Evolutionary conservation across 2,888 invertebrate genomes (phyloP).

Genomic region (Formica aserva): DNA sequence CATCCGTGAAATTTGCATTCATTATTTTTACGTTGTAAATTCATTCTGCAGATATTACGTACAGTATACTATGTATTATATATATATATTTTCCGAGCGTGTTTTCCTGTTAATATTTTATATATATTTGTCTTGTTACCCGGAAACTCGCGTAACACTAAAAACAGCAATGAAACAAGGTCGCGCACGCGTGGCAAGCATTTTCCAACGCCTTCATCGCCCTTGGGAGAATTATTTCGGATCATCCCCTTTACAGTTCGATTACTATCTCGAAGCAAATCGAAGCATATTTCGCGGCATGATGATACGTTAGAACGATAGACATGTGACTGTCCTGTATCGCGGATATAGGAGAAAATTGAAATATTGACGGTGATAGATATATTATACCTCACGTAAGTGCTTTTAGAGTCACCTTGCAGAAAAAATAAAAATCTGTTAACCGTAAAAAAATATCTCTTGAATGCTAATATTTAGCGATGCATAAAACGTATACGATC

Average conservation of each 20-base stretch:
- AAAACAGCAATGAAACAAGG: constrained; percentile 41
- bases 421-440: not conserved
- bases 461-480: not conserved
- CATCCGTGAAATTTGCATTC: not conserved
- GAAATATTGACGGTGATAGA: not conserved
- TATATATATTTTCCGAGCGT: not conserved
- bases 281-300: constrained; percentile 13
- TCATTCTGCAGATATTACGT: not conserved
- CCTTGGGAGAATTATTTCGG: constrained; percentile 30
- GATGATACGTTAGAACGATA: constrained; percentile 13
- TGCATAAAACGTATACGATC: not conserved
- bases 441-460: not conserved
- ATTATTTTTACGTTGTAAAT: constrained; percentile 8
- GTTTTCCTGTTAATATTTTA: constrained; percentile 33
- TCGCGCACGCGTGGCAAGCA: constrained; percentile 14
- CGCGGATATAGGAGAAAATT: not conserved
- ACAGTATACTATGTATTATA: not conserved
- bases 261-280: constrained; percentile 22
- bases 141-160: constrained; percentile 39
- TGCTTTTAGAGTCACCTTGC: not conserved
- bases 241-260: constrained; percentile 22
- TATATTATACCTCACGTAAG: not conserved
- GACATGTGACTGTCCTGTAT: not conserved
- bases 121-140: constrained; percentile 15
- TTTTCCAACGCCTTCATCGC: constrained; percentile 4